Evolutionary conservation across 2,113 vertebrate species (phyloP).

Genomic region (Zeus faber): DNA sequence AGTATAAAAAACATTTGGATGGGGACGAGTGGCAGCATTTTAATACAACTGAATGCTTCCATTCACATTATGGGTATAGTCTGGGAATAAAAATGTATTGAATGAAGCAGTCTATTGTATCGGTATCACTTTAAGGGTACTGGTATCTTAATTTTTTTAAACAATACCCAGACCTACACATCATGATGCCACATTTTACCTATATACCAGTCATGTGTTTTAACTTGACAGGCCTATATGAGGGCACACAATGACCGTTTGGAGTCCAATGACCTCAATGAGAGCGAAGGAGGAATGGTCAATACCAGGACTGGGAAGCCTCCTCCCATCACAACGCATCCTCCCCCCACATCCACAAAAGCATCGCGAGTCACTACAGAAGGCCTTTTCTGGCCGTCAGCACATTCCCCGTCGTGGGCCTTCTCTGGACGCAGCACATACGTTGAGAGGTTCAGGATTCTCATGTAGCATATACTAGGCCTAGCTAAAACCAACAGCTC

Average conservation of each 20-base stretch:
- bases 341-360: conserved; percentile 44
- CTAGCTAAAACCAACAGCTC: conserved; percentile 20
- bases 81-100: too few species aligned
- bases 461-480: conserved; percentile 20
- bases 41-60: too few species aligned
- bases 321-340: conserved; percentile 8
- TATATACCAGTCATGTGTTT: too few species aligned
- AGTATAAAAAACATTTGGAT: too few species aligned
- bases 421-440: conserved; percentile 53
- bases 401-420: conserved; percentile 56
- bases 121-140: too few species aligned
- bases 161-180: too few species aligned
- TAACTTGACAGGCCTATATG: conserved; percentile 11
- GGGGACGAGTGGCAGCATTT: too few species aligned
- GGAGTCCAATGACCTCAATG: conserved; percentile 43
- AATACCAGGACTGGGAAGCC: conserved; percentile 12
- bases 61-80: too few species aligned
- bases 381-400: conserved; percentile 50
- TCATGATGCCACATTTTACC: too few species aligned
- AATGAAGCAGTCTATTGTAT: too few species aligned
- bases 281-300: conserved; percentile 23
- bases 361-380: conserved; percentile 37
- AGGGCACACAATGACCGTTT: conserved; percentile 26
- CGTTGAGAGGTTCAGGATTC: conserved; percentile 19
- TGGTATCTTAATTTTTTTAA: too few species aligned